Conservation (phyloP, 2,888 invertebrate species). For the Dicycla oo region DNA sequence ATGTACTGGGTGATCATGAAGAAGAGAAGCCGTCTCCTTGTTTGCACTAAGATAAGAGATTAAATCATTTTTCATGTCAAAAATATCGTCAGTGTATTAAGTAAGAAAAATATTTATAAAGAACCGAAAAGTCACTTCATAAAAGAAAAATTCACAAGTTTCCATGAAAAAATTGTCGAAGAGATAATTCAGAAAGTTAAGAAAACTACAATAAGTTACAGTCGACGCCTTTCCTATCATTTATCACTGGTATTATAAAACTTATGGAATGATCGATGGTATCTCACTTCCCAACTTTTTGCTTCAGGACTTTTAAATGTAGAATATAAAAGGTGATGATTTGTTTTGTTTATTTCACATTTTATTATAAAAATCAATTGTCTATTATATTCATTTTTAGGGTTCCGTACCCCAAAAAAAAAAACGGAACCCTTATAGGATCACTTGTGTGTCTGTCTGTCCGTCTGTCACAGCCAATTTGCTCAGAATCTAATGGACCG, state of each 20-base stretch:
- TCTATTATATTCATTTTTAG: not conserved
- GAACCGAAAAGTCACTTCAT: constrained; percentile 15
- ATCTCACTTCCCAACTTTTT: constrained; percentile 47
- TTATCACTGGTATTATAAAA: constrained; percentile 60
- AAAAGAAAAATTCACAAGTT: constrained; percentile 25
- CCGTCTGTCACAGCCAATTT: too few relatives aligned
- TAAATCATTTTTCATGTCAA: not conserved
- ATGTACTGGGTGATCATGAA: too few relatives aligned
- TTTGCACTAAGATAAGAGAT: not conserved
- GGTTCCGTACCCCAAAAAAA: too few relatives aligned
- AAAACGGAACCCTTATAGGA: too few relatives aligned
- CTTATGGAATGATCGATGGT: constrained; percentile 58
- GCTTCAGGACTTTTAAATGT: constrained; percentile 43
- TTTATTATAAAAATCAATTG: not conserved
- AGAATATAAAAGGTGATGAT: constrained; percentile 44
- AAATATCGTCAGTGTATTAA: not conserved
- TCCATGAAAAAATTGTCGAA: constrained; percentile 27
- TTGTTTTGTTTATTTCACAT: constrained; percentile 16
- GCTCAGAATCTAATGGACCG: too few relatives aligned
- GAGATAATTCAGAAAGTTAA: constrained; percentile 55
- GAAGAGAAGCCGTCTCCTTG: too few relatives aligned
- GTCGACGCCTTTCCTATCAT: constrained; percentile 59
- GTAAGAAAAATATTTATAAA: not conserved
- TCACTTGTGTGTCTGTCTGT: too few relatives aligned
- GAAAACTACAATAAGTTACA: constrained; percentile 59